phyloP scores from a whole-genome alignment of 2,797 vertebrate species.

The Squalus acanthias region DNA sequence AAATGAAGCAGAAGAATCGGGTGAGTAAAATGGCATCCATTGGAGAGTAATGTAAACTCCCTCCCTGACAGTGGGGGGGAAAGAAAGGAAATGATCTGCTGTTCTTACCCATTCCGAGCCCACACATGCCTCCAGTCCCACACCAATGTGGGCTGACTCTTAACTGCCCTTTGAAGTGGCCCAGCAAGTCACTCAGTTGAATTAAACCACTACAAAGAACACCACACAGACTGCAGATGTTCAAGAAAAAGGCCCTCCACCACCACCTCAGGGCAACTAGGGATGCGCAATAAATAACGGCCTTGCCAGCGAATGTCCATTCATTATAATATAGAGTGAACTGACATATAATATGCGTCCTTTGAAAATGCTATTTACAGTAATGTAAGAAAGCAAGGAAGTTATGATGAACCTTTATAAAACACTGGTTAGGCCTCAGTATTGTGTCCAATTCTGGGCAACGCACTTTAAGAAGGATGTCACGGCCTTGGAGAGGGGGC shows the following conservation, averaged over 20 bases:
- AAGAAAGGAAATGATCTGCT: neutral
- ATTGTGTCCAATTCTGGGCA: too few relatives aligned
- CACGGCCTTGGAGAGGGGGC: neutral
- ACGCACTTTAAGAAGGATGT: too few relatives aligned
- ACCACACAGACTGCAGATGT: too few relatives aligned
- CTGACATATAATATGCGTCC: too few relatives aligned
- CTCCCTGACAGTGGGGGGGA: too few relatives aligned
- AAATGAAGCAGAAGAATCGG: conserved; percentile 70
- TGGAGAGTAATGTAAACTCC: neutral
- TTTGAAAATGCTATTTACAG: too few relatives aligned
- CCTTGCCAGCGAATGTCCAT: neutral
- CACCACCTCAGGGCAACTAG: neutral
- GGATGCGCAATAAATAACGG: neutral
- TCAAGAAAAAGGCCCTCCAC: neutral
- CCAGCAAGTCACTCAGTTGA: neutral
- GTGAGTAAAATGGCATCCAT: conserved; percentile 44
- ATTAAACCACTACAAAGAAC: neutral
- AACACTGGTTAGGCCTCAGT: too few relatives aligned
- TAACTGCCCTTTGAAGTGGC: neutral
- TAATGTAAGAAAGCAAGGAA: too few relatives aligned
- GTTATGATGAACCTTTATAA: too few relatives aligned
- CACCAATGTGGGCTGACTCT: neutral
- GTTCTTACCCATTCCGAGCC: neutral
- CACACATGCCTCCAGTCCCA: neutral
- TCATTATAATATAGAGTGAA: neutral